phyloP scores from a whole-genome alignment of 2,797 vertebrate genomes.

The Acrocephalus scirpaceus region DNA sequence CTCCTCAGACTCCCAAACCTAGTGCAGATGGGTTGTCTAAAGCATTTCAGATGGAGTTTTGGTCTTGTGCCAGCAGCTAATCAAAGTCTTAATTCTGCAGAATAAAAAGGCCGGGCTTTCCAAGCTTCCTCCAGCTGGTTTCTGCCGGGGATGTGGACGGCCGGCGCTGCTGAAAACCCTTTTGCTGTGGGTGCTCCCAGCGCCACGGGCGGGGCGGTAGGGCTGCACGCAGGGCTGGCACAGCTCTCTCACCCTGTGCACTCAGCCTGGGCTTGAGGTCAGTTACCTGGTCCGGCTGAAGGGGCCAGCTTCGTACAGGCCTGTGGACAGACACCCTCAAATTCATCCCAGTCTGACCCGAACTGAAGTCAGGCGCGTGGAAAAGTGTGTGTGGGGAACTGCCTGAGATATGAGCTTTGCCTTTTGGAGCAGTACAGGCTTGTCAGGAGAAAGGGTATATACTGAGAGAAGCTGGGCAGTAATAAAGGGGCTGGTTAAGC shows the following conservation, averaged over 20 bases:
- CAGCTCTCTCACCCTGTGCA: rapidly evolving
- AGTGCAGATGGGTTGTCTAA: constrained; percentile 42
- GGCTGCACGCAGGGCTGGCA: background rate
- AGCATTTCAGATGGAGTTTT: constrained; percentile 52
- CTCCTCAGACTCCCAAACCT: background rate
- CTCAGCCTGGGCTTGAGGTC: rapidly evolving
- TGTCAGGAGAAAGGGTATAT: background rate
- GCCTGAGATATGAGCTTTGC: background rate
- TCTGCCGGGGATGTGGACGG: background rate
- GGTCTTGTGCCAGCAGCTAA: constrained; percentile 53
- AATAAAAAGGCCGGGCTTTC: constrained; percentile 2
- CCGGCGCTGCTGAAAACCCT: background rate
- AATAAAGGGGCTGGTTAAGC: constrained; percentile 19
- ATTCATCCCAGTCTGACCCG: background rate
- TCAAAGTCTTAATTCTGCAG: constrained; percentile 58
- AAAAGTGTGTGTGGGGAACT: rapidly evolving
- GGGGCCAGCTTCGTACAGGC: background rate
- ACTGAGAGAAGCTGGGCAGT: background rate
- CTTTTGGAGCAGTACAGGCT: background rate
- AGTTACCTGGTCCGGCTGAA: background rate
- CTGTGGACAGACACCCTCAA: background rate
- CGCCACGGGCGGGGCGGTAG: rapidly evolving
- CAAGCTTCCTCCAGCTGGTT: constrained; percentile 9
- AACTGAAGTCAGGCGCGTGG: background rate
- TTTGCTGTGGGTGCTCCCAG: background rate